Conservation (phyloP, 92 coral and sea anemone species). For the Umimayanthus chanpuru region DNA sequence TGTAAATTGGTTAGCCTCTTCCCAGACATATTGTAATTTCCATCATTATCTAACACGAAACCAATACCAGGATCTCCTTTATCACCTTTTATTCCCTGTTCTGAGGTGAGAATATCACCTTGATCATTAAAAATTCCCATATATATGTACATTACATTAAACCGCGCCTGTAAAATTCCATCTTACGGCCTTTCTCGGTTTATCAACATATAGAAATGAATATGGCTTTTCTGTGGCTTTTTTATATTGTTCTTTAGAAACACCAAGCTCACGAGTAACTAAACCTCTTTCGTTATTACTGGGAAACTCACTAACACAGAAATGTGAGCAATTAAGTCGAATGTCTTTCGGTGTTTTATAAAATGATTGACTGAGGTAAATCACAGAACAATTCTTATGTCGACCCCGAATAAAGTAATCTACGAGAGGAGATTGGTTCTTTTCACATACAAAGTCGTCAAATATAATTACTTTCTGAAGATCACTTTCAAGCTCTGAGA, state of each 20-base stretch:
- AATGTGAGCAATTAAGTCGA: background rate
- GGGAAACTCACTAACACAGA: background rate
- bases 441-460: background rate
- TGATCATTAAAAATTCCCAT: background rate
- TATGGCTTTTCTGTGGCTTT: background rate
- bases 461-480: background rate
- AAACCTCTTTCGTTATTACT: background rate
- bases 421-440: background rate
- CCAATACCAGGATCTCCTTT: too few relatives aligned
- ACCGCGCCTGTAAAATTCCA: background rate
- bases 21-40: background rate
- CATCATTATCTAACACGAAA: background rate
- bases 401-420: background rate
- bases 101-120: background rate
- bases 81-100: too few relatives aligned
- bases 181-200: background rate
- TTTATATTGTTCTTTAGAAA: background rate
- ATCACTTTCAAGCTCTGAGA: background rate
- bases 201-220: background rate
- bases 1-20: too few relatives aligned
- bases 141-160: too few relatives aligned
- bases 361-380: background rate
- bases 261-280: background rate
- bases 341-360: background rate
- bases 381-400: background rate